Evolutionary conservation across 2,797 vertebrate species (phyloP).

Genomic region (Muscicapa comitata): DNA sequence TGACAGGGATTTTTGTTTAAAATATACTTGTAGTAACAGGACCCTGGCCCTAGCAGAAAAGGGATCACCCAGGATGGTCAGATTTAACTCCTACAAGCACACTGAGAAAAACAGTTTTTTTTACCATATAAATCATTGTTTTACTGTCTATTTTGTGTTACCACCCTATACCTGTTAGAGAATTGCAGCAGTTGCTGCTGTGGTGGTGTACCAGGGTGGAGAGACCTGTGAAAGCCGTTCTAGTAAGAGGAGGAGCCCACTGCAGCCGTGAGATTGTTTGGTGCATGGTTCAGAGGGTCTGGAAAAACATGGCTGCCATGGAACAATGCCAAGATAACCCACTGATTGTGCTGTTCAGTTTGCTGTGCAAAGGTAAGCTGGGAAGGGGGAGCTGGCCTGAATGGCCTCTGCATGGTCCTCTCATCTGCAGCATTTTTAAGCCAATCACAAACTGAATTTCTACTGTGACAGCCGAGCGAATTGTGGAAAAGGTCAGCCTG

Average conservation of each 20-base stretch:
- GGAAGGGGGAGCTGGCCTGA: neutral
- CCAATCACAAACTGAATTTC: neutral
- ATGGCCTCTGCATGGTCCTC: accelerated
- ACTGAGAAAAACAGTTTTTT: neutral
- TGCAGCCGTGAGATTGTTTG: neutral
- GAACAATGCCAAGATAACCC: neutral
- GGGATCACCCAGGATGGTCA: neutral
- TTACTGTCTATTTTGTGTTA: neutral
- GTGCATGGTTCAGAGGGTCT: neutral
- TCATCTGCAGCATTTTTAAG: neutral
- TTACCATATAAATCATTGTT: neutral
- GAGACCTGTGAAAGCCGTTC: neutral
- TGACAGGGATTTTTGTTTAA: neutral
- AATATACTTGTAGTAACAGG: neutral
- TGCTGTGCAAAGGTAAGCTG: neutral
- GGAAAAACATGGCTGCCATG: neutral
- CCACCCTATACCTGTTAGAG: accelerated
- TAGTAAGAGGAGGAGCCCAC: neutral
- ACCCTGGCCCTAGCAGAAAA: neutral
- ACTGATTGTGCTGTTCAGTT: neutral
- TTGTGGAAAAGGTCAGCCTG: neutral
- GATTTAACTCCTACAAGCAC: neutral
- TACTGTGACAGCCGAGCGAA: neutral
- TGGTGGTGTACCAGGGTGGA: neutral
- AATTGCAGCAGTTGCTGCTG: neutral